phyloP scores from a whole-genome alignment of 2,797 vertebrate genomes.

The Halcyon badia region DNA sequence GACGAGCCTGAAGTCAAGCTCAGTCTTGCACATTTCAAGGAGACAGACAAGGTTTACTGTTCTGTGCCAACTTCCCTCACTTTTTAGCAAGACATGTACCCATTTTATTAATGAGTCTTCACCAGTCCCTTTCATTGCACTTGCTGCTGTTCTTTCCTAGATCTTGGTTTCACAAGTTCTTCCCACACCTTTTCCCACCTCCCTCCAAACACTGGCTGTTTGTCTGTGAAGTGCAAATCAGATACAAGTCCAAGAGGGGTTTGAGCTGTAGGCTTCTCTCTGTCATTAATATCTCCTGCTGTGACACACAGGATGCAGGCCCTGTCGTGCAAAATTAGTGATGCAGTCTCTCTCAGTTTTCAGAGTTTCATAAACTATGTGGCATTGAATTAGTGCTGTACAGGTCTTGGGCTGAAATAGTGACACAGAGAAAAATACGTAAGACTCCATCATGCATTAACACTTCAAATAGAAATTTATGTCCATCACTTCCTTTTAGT shows the following conservation, averaged over 20 bases:
- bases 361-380: not conserved
- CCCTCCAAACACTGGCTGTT: not conserved
- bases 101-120: not conserved
- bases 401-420: not conserved
- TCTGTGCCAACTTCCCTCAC: not conserved
- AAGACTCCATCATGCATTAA: not conserved
- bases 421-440: not conserved
- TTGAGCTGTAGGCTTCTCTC: not conserved
- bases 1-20: not conserved
- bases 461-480: not conserved
- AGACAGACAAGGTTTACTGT: not conserved
- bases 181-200: not conserved
- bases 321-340: not conserved
- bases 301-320: not conserved
- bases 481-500: not conserved
- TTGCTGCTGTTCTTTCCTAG: not conserved
- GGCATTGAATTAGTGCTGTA: not conserved
- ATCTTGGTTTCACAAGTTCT: not conserved
- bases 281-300: not conserved
- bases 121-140: not conserved
- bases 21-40: not conserved
- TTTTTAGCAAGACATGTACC: not conserved
- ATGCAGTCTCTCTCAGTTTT: not conserved
- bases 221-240: not conserved
- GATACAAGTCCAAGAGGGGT: not conserved